Conservation (phyloP, 1,140 invertebrate genomes). For the Amphibalanus amphitrite region DNA sequence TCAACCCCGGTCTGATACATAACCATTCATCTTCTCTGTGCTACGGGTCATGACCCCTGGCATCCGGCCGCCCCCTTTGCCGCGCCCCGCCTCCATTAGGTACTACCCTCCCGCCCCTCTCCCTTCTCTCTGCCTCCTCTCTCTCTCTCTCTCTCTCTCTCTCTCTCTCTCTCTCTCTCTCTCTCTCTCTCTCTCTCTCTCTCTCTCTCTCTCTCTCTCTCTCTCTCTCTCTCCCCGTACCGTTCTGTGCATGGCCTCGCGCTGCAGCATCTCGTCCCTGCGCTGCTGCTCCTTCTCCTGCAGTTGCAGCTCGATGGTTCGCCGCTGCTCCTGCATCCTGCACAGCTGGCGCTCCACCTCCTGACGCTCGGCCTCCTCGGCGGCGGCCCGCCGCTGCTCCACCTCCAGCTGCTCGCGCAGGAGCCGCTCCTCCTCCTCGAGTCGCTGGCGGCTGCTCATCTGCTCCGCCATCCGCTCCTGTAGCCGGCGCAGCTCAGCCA, state of each 20-base stretch:
- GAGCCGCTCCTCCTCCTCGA: neutral
- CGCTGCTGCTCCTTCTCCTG: neutral
- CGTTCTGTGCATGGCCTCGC: neutral
- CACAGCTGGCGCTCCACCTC: neutral
- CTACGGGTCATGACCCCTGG: too few relatives aligned
- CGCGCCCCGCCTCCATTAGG: too few relatives aligned
- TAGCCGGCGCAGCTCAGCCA: neutral
- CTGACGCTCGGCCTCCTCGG: neutral
- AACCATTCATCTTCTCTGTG: too few relatives aligned
- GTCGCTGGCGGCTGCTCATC: neutral
- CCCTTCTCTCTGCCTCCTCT: too few relatives aligned
- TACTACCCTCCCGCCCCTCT: too few relatives aligned
- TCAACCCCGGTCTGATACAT: too few relatives aligned
- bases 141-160: too few relatives aligned
- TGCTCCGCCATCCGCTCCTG: neutral
- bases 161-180: too few relatives aligned
- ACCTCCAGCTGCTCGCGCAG: neutral
- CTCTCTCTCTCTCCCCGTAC: neutral
- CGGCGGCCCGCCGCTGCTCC: neutral
- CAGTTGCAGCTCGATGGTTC: neutral
- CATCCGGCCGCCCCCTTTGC: too few relatives aligned
- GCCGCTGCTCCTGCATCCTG: neutral
- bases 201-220: too few relatives aligned
- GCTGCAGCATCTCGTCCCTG: neutral
- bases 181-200: too few relatives aligned